Evolutionary conservation across 2,888 invertebrate species (phyloP).

Genomic region (Nomada lathburiana): DNA sequence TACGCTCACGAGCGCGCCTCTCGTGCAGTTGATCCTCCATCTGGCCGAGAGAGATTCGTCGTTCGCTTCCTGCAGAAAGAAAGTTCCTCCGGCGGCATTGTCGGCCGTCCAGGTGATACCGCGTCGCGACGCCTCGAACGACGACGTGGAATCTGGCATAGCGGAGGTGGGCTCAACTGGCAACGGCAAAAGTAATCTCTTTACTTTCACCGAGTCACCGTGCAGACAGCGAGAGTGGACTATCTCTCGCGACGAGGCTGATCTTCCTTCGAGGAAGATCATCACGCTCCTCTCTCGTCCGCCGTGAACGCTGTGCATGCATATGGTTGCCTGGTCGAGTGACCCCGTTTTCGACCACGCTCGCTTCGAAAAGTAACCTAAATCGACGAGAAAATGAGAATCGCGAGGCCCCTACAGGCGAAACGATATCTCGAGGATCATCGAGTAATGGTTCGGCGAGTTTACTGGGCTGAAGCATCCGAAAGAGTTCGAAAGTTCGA

Average conservation of each 20-base stretch:
- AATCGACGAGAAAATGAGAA: conserved; percentile 26
- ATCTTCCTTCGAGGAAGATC: conserved; percentile 40
- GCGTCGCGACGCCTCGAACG: neutral
- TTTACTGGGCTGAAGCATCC: neutral
- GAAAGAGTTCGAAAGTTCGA: neutral
- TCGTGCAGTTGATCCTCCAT: neutral
- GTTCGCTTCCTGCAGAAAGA: conserved; percentile 17
- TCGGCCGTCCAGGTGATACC: conserved; percentile 4
- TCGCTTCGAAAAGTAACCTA: conserved; percentile 9
- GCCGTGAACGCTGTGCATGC: neutral
- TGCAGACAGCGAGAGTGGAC: conserved; percentile 77
- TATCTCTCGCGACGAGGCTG: conserved; percentile 39
- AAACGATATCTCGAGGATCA: neutral
- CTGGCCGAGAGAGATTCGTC: conserved; percentile 6
- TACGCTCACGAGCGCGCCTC: neutral
- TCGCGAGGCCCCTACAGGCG: neutral
- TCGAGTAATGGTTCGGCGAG: neutral
- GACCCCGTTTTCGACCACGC: conserved; percentile 22
- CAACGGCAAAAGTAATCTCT: conserved; percentile 66
- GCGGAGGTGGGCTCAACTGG: conserved; percentile 19
- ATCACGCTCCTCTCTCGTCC: conserved; percentile 16
- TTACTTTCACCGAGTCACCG: conserved; percentile 74
- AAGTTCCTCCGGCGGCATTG: conserved; percentile 50
- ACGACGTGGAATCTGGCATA: conserved; percentile 3
- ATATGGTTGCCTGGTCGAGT: neutral